Conservation (phyloP, 2,113 vertebrate species). For the Rhynchomys soricoides region DNA sequence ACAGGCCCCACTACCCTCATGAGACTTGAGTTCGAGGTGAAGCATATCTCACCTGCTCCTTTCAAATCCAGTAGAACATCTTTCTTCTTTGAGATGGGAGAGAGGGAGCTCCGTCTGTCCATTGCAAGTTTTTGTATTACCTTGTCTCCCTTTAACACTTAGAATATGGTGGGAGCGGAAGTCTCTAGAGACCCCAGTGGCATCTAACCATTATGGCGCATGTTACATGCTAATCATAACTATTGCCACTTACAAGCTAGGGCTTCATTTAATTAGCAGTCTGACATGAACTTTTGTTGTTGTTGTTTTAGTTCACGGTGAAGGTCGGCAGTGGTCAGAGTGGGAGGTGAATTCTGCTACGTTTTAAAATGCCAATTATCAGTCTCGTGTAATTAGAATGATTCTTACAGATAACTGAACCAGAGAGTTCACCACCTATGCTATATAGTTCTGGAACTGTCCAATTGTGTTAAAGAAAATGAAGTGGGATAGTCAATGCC, state of each 20-base stretch:
- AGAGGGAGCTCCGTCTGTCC: constrained; percentile 56
- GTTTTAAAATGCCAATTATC: constrained; percentile 83
- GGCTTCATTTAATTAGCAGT: constrained; percentile 84
- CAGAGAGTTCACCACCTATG: constrained; percentile 72
- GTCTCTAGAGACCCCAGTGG: constrained; percentile 76
- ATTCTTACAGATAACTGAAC: constrained; percentile 80
- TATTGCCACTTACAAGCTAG: constrained; percentile 83
- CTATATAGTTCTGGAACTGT: constrained; percentile 63
- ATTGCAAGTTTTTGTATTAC: constrained; percentile 56
- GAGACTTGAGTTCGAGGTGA: constrained; percentile 65
- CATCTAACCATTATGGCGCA: constrained; percentile 75
- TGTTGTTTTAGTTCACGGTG: constrained; percentile 76
- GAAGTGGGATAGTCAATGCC: not conserved
- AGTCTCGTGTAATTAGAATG: constrained; percentile 75
- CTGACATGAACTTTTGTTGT: constrained; percentile 80
- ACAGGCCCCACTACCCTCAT: constrained; percentile 78
- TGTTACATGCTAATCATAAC: constrained; percentile 84
- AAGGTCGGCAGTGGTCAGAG: constrained; percentile 83
- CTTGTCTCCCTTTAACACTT: constrained; percentile 72
- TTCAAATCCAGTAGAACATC: constrained; percentile 79
- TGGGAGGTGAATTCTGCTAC: constrained; percentile 83
- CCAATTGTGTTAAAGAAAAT: constrained; percentile 76
- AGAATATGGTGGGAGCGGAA: constrained; percentile 58
- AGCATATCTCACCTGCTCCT: constrained; percentile 47
- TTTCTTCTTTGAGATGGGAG: constrained; percentile 72